Percentiles rank a stretch among this genome's conserved stretches.
Conservation (phyloP, 2,888 invertebrate species). For the Drosophila mayaguana region DNA sequence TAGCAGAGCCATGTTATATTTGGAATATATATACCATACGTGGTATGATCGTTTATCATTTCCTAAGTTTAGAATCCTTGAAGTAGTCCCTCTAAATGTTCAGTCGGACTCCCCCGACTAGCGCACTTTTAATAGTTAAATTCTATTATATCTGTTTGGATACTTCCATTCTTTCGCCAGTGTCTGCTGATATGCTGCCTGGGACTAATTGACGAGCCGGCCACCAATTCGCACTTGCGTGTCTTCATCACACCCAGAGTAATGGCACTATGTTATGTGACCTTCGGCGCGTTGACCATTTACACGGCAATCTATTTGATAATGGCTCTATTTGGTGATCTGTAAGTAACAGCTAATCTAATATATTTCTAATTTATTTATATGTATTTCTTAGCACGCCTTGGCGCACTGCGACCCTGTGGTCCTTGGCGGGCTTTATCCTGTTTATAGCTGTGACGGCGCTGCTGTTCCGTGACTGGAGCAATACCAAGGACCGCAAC, state of each 20-base stretch:
- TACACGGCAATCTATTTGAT: conserved; percentile 84
- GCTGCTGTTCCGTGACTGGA: conserved; percentile 84
- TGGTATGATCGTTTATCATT: too few relatives aligned
- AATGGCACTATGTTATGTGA: conserved; percentile 84
- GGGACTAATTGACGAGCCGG: conserved; percentile 85
- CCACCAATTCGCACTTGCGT: conserved; percentile 82
- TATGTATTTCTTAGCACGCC: conserved; percentile 49
- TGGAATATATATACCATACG: too few relatives aligned
- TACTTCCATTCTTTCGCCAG: conserved; percentile 50
- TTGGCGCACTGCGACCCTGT: conserved; percentile 83
- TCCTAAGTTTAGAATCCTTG: too few relatives aligned
- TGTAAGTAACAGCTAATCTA: conserved; percentile 65
- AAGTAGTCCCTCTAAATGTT: too few relatives aligned
- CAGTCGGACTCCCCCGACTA: too few relatives aligned
- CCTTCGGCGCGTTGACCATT: conserved; percentile 84
- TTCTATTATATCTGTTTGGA: too few relatives aligned
- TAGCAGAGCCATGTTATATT: too few relatives aligned
- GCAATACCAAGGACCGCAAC: conserved; percentile 83
- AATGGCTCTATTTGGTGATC: conserved; percentile 83
- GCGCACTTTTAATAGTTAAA: too few relatives aligned
- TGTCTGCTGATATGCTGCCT: conserved; percentile 83
- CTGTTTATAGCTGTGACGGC: conserved; percentile 81
- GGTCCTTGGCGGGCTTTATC: conserved; percentile 82
- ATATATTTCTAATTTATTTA: too few relatives aligned
- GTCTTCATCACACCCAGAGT: conserved; percentile 83